Percentiles rank a stretch among this genome's conserved stretches.
These are phyloP conservation scores for Drosophila borealis DNA, from an alignment of 2,888 invertebrate species.

Conservation along the genomic window DNA sequence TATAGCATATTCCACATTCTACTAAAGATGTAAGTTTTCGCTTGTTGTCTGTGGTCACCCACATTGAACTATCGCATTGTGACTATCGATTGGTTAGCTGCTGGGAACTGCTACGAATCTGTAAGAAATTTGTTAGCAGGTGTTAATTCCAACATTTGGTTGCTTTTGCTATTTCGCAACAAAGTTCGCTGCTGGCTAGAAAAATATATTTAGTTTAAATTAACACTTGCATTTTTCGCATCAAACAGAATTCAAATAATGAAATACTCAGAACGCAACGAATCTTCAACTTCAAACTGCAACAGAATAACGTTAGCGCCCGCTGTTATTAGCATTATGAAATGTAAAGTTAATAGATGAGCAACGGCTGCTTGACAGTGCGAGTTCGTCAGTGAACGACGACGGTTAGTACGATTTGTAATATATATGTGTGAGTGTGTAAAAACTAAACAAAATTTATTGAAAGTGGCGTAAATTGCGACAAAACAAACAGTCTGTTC, in stretches of 20 bases:
- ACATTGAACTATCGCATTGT: constrained; percentile 17
- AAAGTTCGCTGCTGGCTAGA: neutral
- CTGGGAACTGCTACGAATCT: neutral
- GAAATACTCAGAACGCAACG: neutral
- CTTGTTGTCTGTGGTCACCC: constrained; percentile 10
- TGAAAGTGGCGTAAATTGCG: constrained; percentile 51
- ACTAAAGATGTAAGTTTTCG: neutral
- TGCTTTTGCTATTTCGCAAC: neutral
- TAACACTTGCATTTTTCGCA: neutral
- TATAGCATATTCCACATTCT: neutral
- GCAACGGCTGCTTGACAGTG: constrained; percentile 6
- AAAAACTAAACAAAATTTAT: constrained; percentile 27
- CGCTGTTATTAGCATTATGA: constrained; percentile 6
- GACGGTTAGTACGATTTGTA: neutral
- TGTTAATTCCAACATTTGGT: neutral
- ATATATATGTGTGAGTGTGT: constrained; percentile 14
- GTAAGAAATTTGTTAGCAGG: neutral
- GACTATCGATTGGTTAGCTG: neutral
- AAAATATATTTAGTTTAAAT: neutral
- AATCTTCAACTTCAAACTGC: no score
- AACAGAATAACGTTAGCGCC: constrained; percentile 10
- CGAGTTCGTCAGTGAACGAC: constrained; percentile 13
- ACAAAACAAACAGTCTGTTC: constrained; percentile 21
- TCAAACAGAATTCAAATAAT: neutral
- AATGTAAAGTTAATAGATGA: constrained; percentile 15